Base-by-base conservation (phyloP, 2,888 invertebrate genomes). In the Nezara viridula region DNA sequence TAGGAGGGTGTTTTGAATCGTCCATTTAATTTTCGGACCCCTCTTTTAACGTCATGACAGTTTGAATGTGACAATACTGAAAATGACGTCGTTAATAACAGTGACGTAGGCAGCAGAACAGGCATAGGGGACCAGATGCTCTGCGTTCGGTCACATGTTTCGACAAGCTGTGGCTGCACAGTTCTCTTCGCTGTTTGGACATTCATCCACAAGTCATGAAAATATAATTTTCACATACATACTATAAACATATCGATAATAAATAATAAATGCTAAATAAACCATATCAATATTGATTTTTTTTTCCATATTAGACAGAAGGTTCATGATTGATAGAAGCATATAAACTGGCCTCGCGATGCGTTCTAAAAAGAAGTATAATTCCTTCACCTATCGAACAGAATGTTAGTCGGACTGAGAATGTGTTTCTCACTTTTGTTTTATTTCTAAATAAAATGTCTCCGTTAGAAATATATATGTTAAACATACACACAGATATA, bases 61-160 rank as follows among this genome's bases (percentile, higher is more conserved):
- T 73, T 73, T 73, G 66, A 37, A 73, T 73, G 32, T 73, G 66
- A 73, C 66, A 73, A 32, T 37, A 73, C 37, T 37, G 19, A 37
- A 32, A 32, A 32, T 37, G 32, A 7, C 32, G 32, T 73, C 66
- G 66, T 73, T 73, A 37, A 73, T 73, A 73, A 73, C 16, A 1
- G 66, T 73, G 66, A 73, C 66, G 32, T 6, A 19, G 37, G 32
- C 14, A 6, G 66, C 6, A 21, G 66, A 21, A 32, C 19, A 19
- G 66, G 37, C 14, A 5, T 19, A 6, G 32, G n/a, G 66, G 66
- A 24, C 66, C 66, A 73, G 66, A 73, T 73, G 66, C 66, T 73
- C 32, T 73, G 66, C 66, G 66, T 32, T 73, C 66, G 66, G 66
- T 73, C 66, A 73, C 66, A 73, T 73, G 66, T 73, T 73, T 73